Conservation (phyloP, 2,113 vertebrate species). For the Paratilapia polleni region DNA sequence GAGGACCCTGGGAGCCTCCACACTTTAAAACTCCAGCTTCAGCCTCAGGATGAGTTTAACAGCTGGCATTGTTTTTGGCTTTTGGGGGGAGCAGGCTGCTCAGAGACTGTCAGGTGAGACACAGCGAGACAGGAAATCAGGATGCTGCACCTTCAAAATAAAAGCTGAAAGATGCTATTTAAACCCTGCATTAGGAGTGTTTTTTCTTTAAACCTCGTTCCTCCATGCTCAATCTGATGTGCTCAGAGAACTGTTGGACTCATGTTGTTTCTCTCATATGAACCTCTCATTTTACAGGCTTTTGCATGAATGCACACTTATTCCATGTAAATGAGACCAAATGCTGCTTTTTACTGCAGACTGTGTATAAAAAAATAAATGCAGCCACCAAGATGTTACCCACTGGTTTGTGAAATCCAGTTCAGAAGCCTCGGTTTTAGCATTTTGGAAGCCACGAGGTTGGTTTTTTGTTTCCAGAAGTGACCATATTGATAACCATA, state of each 20-base stretch:
- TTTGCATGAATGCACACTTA: not conserved
- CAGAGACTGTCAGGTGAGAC: not conserved
- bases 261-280: too few relatives aligned
- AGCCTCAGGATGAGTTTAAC: conserved; percentile 37
- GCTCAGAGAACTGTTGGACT: too few relatives aligned
- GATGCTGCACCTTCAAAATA: conserved; percentile 23
- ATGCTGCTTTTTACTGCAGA: not conserved
- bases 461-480: too few relatives aligned
- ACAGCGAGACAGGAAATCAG: not conserved
- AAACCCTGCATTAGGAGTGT: too few relatives aligned
- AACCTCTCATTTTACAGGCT: too few relatives aligned
- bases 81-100: not conserved
- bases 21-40: not conserved
- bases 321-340: not conserved
- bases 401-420: not conserved
- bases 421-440: not conserved
- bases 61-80: conserved; percentile 37
- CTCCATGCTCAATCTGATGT: not conserved
- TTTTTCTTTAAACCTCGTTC: not conserved
- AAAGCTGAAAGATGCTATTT: not conserved
- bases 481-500: too few relatives aligned
- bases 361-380: not conserved
- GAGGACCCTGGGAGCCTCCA: conserved; percentile 40
- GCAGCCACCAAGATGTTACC: too few relatives aligned
- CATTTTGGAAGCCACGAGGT: not conserved